phyloP scores from a whole-genome alignment of 2,797 vertebrate genomes.

The Myripristis jacobus region DNA sequence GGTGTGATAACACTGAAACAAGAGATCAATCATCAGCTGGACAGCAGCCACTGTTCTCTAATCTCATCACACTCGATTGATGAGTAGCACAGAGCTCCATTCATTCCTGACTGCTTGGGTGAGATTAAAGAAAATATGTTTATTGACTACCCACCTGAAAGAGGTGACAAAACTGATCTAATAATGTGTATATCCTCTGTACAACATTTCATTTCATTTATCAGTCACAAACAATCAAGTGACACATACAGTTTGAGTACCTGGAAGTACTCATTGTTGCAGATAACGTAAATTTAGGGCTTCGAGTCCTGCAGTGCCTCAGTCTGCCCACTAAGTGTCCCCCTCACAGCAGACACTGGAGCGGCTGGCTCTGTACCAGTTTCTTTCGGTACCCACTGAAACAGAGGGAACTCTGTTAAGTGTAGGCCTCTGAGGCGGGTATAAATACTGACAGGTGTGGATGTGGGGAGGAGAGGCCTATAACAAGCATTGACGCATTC shows the following conservation, averaged over 20 bases:
- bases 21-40: slow-evolving; percentile 18
- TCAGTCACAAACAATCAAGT: neutral
- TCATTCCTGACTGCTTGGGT: neutral
- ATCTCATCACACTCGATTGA: slow-evolving; percentile 47
- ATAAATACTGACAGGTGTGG: slow-evolving; percentile 81
- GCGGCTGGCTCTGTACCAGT: slow-evolving; percentile 29
- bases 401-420: slow-evolving; percentile 76
- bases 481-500: slow-evolving; percentile 57
- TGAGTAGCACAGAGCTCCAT: slow-evolving; percentile 24
- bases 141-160: neutral
- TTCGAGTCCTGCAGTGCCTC: slow-evolving; percentile 54
- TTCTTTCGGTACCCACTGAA: slow-evolving; percentile 18
- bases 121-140: slow-evolving; percentile 27
- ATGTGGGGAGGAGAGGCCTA: slow-evolving; percentile 64
- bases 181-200: neutral
- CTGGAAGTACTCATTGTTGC: slow-evolving; percentile 30
- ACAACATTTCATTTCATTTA: neutral
- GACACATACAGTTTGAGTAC: neutral
- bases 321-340: slow-evolving; percentile 68
- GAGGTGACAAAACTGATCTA: neutral
- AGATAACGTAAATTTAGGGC: neutral
- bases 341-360: slow-evolving; percentile 45
- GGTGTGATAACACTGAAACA: neutral
- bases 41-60: slow-evolving; percentile 34
- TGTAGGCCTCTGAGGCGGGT: slow-evolving; percentile 52